Conservation (phyloP, 1,140 invertebrate genomes). For the Drosophila kurseongensis region DNA sequence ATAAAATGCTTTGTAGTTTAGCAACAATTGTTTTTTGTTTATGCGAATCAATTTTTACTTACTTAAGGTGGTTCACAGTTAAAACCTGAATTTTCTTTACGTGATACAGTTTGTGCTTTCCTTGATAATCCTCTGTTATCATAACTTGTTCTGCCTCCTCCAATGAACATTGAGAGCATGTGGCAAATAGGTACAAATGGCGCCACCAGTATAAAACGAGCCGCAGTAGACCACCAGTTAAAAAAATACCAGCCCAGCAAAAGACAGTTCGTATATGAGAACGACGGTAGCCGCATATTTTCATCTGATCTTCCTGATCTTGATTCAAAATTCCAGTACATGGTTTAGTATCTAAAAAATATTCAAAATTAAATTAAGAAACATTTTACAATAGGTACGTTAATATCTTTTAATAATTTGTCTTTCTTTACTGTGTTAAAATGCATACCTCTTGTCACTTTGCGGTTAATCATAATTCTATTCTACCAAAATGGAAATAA, state of each 20-base stretch:
- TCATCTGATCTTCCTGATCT: conserved; percentile 90
- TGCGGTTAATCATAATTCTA: conserved; percentile 46
- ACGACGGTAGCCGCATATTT: conserved; percentile 88
- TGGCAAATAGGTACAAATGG: conserved; percentile 90
- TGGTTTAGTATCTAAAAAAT: conserved; percentile 57
- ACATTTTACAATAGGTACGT: background rate
- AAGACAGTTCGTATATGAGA: conserved; percentile 85
- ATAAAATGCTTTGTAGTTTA: background rate
- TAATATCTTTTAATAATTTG: background rate
- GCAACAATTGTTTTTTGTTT: background rate
- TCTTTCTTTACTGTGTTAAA: background rate
- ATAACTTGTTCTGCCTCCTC: conserved; percentile 91
- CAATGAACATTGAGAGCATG: conserved; percentile 89
- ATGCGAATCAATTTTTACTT: background rate
- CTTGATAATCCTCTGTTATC: conserved; percentile 90
- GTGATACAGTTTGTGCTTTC: conserved; percentile 88
- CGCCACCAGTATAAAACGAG: conserved; percentile 95
- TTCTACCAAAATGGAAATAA: no score
- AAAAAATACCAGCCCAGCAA: conserved; percentile 87
- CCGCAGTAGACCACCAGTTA: conserved; percentile 90
- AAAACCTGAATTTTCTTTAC: conserved; percentile 86
- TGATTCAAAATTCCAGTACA: conserved; percentile 85
- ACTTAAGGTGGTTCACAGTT: conserved; percentile 71
- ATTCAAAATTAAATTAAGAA: background rate
- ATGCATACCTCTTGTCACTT: conserved; percentile 54